phyloP scores from a whole-genome alignment of 2,113 vertebrate genomes.

The Mirounga angustirostris region DNA sequence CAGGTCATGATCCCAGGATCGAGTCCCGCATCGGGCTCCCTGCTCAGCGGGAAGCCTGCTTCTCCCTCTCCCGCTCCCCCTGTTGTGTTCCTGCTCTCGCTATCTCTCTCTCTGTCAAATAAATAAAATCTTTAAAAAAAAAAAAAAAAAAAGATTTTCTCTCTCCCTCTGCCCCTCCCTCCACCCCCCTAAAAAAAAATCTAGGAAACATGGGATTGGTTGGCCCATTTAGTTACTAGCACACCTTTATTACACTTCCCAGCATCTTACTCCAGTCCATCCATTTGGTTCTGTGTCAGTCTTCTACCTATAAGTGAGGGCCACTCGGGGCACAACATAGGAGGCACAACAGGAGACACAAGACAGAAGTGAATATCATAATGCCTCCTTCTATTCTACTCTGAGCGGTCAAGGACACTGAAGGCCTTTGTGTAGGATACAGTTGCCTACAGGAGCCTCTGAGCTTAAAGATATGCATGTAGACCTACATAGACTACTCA shows the following conservation, averaged over 20 bases:
- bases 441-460: not conserved
- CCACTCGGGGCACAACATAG: not conserved
- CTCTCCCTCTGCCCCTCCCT: not conserved
- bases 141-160: not conserved
- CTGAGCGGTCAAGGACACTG: not conserved
- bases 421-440: not conserved
- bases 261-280: not conserved
- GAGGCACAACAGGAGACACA: not conserved
- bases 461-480: not conserved
- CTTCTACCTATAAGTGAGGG: not conserved
- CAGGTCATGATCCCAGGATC: too few relatives aligned
- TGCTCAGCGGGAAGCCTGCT: too few relatives aligned
- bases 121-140: too few relatives aligned
- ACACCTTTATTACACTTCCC: not conserved
- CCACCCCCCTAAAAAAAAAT: not conserved
- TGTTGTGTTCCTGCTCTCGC: too few relatives aligned
- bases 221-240: not conserved
- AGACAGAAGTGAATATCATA: not conserved
- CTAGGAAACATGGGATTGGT: not conserved
- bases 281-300: not conserved
- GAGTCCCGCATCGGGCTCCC: too few relatives aligned
- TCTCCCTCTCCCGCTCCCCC: too few relatives aligned
- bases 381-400: not conserved
- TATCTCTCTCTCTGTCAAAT: too few relatives aligned
- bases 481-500: too few relatives aligned